Evolutionary conservation across 2,797 vertebrate species (phyloP).

Genomic region (Squalus acanthias): DNA sequence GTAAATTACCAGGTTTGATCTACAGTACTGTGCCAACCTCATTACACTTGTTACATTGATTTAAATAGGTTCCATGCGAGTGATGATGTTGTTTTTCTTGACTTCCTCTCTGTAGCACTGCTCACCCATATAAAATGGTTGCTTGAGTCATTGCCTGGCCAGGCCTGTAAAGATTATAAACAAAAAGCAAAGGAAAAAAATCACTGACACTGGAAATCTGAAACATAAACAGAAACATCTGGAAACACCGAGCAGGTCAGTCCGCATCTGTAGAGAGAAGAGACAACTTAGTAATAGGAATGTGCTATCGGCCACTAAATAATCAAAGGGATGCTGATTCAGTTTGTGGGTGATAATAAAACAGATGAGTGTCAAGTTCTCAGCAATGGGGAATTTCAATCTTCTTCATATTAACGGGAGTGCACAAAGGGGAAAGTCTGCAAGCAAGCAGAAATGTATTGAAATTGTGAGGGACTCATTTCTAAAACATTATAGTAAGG

Average conservation of each 20-base stretch:
- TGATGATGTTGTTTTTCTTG: background rate
- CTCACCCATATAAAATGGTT: background rate
- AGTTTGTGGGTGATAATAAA: background rate
- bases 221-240: background rate
- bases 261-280: background rate
- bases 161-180: background rate
- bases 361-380: background rate
- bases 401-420: background rate
- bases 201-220: background rate
- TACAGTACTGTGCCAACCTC: background rate
- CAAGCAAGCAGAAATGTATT: no score
- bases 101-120: background rate
- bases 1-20: background rate
- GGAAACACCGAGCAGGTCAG: background rate
- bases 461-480: background rate
- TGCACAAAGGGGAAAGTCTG: background rate
- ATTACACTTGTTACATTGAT: background rate
- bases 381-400: background rate
- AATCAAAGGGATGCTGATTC: background rate
- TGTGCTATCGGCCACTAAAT: background rate
- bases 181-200: background rate
- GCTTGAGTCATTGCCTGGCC: background rate
- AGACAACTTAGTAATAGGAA: background rate
- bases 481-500: background rate
- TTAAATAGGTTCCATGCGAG: background rate